These are phyloP conservation scores for Channallabes apus DNA, from an alignment of 2,797 vertebrate species.

Conservation along the genomic window DNA sequence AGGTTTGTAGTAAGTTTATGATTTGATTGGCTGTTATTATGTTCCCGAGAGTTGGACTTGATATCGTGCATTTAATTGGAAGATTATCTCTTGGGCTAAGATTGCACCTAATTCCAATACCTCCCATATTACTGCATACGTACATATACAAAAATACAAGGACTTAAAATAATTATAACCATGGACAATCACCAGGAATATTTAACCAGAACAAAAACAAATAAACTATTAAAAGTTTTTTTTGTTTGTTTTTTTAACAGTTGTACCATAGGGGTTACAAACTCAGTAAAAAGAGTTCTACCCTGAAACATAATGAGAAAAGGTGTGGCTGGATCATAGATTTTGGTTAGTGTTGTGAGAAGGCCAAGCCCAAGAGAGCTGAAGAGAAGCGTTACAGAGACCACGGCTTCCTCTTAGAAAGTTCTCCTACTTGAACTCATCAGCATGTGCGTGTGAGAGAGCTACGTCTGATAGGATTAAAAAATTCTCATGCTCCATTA, in stretches of 20 bases:
- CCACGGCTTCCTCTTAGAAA: conserved; percentile 32
- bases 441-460: background rate
- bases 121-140: background rate
- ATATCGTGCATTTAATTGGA: background rate
- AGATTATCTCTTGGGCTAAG: background rate
- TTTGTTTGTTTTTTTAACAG: no score
- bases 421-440: conserved; percentile 14
- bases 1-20: no score
- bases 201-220: background rate
- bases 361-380: conserved; percentile 8
- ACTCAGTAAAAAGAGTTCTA: background rate
- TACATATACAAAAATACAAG: background rate
- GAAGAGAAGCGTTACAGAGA: conserved; percentile 20
- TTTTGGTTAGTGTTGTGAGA: conserved; percentile 2
- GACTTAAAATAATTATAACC: background rate
- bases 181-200: no score
- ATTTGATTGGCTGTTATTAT: no score
- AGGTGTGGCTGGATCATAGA: background rate
- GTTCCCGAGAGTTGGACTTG: background rate
- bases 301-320: background rate
- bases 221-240: background rate
- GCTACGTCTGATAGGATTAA: no score
- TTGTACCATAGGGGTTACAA: background rate
- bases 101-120: background rate
- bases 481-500: background rate